phyloP scores from a whole-genome alignment of 1,140 invertebrate genomes.

The Drosophila virilis region DNA sequence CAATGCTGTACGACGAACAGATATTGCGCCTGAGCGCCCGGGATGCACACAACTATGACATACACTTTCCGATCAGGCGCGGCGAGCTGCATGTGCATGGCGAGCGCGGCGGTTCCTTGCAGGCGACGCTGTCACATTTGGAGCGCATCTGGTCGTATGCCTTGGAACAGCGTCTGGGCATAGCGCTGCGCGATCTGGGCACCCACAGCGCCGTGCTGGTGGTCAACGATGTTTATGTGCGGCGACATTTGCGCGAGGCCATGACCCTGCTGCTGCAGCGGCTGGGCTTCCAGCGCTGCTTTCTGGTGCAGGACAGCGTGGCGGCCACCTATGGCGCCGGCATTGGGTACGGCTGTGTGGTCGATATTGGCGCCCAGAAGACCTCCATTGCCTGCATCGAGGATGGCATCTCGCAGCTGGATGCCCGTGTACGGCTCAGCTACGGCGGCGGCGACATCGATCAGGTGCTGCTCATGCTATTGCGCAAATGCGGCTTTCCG shows the following conservation, averaged over 20 bases:
- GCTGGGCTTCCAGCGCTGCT: slow-evolving; percentile 95
- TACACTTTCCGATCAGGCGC: slow-evolving; percentile 94
- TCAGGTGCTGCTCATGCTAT: slow-evolving; percentile 93
- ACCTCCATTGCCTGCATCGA: slow-evolving; percentile 98
- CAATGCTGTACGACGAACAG: slow-evolving; percentile 61
- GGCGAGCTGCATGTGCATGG: slow-evolving; percentile 94
- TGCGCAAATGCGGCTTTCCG: slow-evolving; percentile 95
- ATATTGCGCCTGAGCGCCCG: slow-evolving; percentile 88
- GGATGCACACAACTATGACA: slow-evolving; percentile 90
- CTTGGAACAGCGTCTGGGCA: slow-evolving; percentile 89
- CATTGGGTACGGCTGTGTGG: slow-evolving; percentile 95
- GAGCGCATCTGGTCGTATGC: slow-evolving; percentile 94
- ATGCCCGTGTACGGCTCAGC: slow-evolving; percentile 92
- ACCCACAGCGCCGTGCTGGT: slow-evolving; percentile 94
- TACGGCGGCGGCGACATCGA: slow-evolving; percentile 96
- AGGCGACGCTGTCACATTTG: slow-evolving; percentile 92
- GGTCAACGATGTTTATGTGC: slow-evolving; percentile 95
- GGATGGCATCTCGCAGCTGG: slow-evolving; percentile 96
- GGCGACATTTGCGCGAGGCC: slow-evolving; percentile 93
- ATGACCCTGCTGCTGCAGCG: slow-evolving; percentile 92
- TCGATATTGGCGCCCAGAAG: slow-evolving; percentile 98
- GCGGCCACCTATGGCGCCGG: slow-evolving; percentile 97
- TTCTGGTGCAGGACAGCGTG: slow-evolving; percentile 94
- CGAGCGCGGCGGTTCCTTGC: slow-evolving; percentile 93
- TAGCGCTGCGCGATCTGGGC: slow-evolving; percentile 88